A percentile compares a stretch with the other conserved stretches of the same genome.
Conservation (phyloP, 2,113 vertebrate genomes). For the Oryzias woworae region DNA sequence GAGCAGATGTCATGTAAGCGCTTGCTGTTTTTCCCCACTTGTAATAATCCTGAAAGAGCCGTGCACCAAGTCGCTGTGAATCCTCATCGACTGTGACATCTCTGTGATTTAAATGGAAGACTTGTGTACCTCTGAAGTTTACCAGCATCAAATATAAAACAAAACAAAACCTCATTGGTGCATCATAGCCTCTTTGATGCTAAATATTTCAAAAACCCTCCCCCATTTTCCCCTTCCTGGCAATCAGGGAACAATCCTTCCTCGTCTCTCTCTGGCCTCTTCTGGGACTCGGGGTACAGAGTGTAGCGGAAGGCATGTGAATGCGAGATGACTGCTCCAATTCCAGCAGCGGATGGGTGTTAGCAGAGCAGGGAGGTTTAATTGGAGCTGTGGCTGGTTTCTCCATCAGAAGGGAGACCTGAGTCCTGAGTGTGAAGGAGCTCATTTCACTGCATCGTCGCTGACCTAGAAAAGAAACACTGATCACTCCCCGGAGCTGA, state of each 20-base stretch:
- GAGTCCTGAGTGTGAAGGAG: conserved; percentile 40
- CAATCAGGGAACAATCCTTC: conserved; percentile 78
- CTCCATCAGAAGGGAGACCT: conserved; percentile 45
- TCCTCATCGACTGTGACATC: conserved; percentile 66
- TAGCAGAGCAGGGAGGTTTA: conserved; percentile 58
- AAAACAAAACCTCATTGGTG: conserved; percentile 72
- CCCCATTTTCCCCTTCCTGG: conserved; percentile 63
- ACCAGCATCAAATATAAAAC: conserved; percentile 73
- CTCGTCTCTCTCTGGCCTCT: conserved; percentile 69
- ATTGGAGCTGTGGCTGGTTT: conserved; percentile 71
- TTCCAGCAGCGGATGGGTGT: conserved; percentile 63
- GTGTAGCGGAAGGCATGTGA: conserved; percentile 66
- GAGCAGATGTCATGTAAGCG: conserved; percentile 57
- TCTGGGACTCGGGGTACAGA: conserved; percentile 62
- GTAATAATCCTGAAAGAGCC: conserved; percentile 45
- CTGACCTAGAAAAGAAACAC: conserved; percentile 80
- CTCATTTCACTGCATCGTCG: conserved; percentile 69
- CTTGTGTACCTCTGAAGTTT: conserved; percentile 69
- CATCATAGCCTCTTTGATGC: conserved; percentile 56
- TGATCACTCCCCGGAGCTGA: conserved; percentile 75
- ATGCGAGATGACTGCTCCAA: conserved; percentile 74
- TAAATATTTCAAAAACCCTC: conserved; percentile 77
- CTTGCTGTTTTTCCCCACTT: conserved; percentile 22
- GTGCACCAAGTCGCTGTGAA: conserved; percentile 44
- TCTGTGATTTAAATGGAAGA: conserved; percentile 74